A percentile compares a stretch with the other conserved stretches of the same genome.
These are phyloP conservation scores for Musca vetustissima DNA, from an alignment of 1,140 invertebrate species.

Conservation along the genomic window DNA sequence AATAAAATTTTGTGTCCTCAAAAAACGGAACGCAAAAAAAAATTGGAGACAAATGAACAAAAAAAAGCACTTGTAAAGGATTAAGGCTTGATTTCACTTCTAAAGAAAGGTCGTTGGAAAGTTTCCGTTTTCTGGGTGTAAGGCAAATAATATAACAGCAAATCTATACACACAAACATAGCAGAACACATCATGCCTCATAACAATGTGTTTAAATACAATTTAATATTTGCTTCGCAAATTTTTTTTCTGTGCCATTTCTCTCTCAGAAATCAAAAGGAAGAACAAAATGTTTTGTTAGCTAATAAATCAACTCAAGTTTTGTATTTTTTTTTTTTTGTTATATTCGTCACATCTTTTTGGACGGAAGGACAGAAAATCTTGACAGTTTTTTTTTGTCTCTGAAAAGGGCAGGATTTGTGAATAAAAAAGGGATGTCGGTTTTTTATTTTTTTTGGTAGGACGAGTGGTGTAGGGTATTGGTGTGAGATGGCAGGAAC, in stretches of 20 bases:
- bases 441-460: neutral
- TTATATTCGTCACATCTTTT: neutral
- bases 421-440: slow-evolving; percentile 1
- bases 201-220: slow-evolving; percentile 12
- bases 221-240: slow-evolving; percentile 8
- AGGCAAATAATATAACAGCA: no score
- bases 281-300: slow-evolving; percentile 10
- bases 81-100: slow-evolving; percentile 13
- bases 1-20: slow-evolving; percentile 4
- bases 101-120: slow-evolving; percentile 7
- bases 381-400: no score
- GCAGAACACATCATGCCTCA: no score
- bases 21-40: no score
- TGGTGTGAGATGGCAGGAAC: neutral
- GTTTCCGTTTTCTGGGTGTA: neutral
- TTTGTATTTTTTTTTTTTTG: neutral
- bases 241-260: neutral
- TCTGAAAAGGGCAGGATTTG: no score
- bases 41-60: neutral
- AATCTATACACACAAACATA: no score
- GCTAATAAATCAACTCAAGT: slow-evolving; percentile 18
- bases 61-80: slow-evolving; percentile 20
- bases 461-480: no score
- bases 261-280: no score
- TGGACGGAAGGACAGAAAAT: neutral